A percentile compares a stretch with the other conserved stretches of the same genome.
These are phyloP conservation scores for Pogonus chalceus DNA, from an alignment of 1,140 invertebrate genomes.

Conservation along the genomic window DNA sequence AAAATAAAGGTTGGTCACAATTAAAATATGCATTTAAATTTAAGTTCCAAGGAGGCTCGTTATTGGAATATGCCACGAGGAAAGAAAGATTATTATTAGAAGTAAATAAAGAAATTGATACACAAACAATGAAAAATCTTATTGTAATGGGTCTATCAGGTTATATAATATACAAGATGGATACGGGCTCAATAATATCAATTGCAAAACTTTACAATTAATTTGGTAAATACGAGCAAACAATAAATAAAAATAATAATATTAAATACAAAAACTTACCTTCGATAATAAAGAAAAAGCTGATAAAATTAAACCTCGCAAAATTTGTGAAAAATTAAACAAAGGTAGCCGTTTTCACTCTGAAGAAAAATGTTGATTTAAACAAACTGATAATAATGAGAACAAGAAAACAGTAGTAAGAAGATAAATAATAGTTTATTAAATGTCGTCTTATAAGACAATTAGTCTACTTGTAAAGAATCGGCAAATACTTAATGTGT, in stretches of 20 bases:
- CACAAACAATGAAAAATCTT: constrained; percentile 24
- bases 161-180: constrained; percentile 22
- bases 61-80: constrained; percentile 30
- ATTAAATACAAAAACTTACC: constrained; percentile 24
- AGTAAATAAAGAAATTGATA: constrained; percentile 18
- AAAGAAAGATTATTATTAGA: constrained; percentile 27
- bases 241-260: constrained; percentile 21
- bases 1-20: no score
- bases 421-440: constrained; percentile 16
- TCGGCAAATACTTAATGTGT: no score
- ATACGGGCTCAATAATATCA: constrained; percentile 25
- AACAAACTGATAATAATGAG: constrained; percentile 24
- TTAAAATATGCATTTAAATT: no score
- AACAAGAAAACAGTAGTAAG: constrained; percentile 12
- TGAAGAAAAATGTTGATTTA: constrained; percentile 22
- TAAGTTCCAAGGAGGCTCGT: constrained; percentile 24
- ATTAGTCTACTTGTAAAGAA: no score
- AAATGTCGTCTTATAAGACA: constrained; percentile 16
- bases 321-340: constrained; percentile 18
- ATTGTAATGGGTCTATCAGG: constrained; percentile 26
- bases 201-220: constrained; percentile 16
- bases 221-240: no score
- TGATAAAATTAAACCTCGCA: no score
- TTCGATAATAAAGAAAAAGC: no score
- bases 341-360: no score